Evolutionary conservation across 2,797 vertebrate species (phyloP).

Genomic region (Helicolenus hilgendorfi): DNA sequence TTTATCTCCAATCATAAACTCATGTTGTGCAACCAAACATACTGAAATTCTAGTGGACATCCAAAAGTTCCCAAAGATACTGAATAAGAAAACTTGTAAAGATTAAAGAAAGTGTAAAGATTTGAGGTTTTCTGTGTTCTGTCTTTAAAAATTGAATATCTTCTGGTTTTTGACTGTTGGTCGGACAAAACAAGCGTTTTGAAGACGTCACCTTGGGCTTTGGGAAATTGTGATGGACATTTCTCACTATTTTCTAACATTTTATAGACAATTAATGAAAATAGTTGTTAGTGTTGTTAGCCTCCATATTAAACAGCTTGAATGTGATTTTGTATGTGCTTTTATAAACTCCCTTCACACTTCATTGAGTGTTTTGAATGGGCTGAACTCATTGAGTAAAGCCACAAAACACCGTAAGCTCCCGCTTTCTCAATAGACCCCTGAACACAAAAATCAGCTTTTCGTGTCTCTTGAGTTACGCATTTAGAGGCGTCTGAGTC

Average conservation of each 20-base stretch:
- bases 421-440: conserved; percentile 5
- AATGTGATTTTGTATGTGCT: background rate
- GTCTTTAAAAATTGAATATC: background rate
- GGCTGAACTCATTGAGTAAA: background rate
- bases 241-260: background rate
- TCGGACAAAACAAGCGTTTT: background rate
- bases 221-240: background rate
- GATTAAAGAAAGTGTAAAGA: background rate
- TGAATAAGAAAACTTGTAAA: too few relatives aligned
- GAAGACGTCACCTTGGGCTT: background rate
- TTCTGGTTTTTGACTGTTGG: background rate
- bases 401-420: conserved; percentile 1
- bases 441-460: conserved; percentile 27
- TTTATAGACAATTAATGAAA: background rate
- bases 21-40: background rate
- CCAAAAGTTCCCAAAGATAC: too few relatives aligned
- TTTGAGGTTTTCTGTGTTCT: background rate
- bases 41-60: too few relatives aligned
- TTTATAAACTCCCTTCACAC: background rate
- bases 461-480: conserved; percentile 41
- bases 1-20: background rate
- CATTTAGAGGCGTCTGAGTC: conserved; percentile 10
- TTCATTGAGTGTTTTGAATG: conserved; percentile 37
- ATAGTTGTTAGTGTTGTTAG: background rate
- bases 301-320: background rate